Percentiles rank a stretch among this genome's conserved stretches.
Evolutionary conservation across 2,888 invertebrate genomes (phyloP).

Genomic region (Agonopterix heracliana): DNA sequence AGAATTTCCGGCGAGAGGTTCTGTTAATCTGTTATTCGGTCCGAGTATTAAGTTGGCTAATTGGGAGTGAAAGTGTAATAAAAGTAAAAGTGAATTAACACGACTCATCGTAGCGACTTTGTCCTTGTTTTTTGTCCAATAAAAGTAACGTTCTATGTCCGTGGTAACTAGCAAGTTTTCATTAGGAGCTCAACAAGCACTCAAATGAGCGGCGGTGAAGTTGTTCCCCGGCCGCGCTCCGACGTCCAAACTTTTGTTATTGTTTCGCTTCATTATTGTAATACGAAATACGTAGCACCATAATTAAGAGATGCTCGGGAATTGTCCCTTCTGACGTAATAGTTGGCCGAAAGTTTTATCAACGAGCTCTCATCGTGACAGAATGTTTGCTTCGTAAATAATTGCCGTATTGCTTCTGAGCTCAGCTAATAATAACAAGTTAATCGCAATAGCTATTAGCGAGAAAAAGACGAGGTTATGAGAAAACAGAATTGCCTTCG

Average conservation of each 20-base stretch:
- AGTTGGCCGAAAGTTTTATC: constrained; percentile 62
- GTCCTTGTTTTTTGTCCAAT: constrained; percentile 41
- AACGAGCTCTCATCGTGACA: constrained; percentile 48
- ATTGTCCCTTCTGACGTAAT: constrained; percentile 61
- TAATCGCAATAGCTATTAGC: constrained; percentile 49
- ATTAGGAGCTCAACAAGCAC: constrained; percentile 68
- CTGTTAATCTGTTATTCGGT: constrained; percentile 18
- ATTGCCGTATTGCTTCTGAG: constrained; percentile 47
- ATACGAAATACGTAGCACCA: constrained; percentile 68
- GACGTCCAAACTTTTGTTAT: constrained; percentile 71
- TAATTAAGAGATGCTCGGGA: constrained; percentile 71
- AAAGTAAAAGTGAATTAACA: constrained; percentile 29
- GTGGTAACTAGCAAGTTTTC: constrained; percentile 67
- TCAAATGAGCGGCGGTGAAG: constrained; percentile 63
- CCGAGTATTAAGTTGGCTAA: constrained; percentile 2
- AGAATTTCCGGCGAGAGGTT: constrained; percentile 33
- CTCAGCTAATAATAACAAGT: constrained; percentile 51
- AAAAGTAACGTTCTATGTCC: constrained; percentile 54
- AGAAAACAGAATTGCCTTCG: constrained; percentile 35
- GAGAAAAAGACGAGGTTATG: constrained; percentile 34
- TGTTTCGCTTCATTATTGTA: constrained; percentile 74
- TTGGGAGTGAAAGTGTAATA: constrained; percentile 6
- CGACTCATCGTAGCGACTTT: constrained; percentile 33
- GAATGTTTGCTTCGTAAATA: constrained; percentile 59
- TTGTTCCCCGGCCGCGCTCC: constrained; percentile 54